Evolutionary conservation across 2,797 vertebrate species (phyloP).

Genomic region (Schizothorax lantsangensis): DNA sequence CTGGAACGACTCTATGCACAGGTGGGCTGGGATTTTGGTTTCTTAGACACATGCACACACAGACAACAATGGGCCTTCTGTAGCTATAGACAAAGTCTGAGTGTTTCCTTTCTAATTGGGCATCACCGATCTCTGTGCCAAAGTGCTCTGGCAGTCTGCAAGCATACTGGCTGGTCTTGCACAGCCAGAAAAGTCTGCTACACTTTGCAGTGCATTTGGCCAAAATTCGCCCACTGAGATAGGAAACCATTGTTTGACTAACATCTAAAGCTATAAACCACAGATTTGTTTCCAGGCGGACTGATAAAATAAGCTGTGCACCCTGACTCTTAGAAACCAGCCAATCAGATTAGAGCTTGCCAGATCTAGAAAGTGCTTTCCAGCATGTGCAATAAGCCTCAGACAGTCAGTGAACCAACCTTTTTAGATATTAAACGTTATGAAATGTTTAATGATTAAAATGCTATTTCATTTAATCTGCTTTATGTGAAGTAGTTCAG

Average conservation of each 20-base stretch:
- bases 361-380: neutral
- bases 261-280: slow-evolving; percentile 11
- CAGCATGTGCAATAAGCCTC: slow-evolving; percentile 3
- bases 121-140: slow-evolving; percentile 29
- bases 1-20: slow-evolving; percentile 10
- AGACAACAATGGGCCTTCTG: slow-evolving; percentile 23
- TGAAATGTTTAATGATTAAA: slow-evolving; percentile 1
- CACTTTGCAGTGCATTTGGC: neutral
- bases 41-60: slow-evolving; percentile 16
- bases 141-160: neutral
- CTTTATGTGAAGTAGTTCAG: slow-evolving; percentile 8
- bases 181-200: neutral
- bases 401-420: neutral
- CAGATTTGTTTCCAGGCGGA: neutral
- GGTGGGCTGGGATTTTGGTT: slow-evolving; percentile 23
- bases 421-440: neutral
- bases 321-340: neutral
- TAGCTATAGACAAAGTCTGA: slow-evolving; percentile 29
- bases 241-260: neutral
- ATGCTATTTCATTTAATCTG: neutral
- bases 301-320: neutral
- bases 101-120: slow-evolving; percentile 32
- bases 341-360: slow-evolving; percentile 2
- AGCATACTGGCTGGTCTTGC: neutral
- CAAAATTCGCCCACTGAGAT: neutral